These are phyloP conservation scores for Hiodon alosoides DNA, from an alignment of 2,113 vertebrate species.

Conservation along the genomic window DNA sequence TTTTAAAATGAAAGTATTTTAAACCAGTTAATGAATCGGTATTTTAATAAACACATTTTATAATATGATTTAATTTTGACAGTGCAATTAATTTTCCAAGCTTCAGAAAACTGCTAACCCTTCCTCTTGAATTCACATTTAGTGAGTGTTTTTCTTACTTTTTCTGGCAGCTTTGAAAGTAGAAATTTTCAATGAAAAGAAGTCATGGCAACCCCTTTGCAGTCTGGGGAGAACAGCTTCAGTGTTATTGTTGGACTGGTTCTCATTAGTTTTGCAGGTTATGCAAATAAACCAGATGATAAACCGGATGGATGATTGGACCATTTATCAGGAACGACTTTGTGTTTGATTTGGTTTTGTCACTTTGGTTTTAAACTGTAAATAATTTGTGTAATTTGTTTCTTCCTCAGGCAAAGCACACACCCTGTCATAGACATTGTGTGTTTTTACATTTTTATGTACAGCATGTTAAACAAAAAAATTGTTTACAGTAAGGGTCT, in stretches of 20 bases:
- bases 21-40: too few relatives aligned
- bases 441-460: not conserved
- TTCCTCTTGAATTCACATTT: constrained; percentile 9
- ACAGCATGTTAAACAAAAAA: too few relatives aligned
- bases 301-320: not conserved
- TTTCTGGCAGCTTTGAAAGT: not conserved
- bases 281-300: not conserved
- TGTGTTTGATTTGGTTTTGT: too few relatives aligned
- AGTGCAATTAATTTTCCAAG: constrained; percentile 12
- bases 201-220: not conserved
- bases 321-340: too few relatives aligned
- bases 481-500: too few relatives aligned
- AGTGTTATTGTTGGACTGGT: not conserved
- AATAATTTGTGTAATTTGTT: too few relatives aligned
- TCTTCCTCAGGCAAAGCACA: too few relatives aligned
- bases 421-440: not conserved
- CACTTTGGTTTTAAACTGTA: too few relatives aligned
- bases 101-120: not conserved
- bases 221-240: not conserved
- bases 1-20: too few relatives aligned
- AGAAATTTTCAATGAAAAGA: not conserved
- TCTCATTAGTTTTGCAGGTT: not conserved
- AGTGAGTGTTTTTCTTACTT: not conserved
- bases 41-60: not conserved
- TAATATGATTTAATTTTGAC: constrained; percentile 2